Evolutionary conservation across 1,140 invertebrate genomes (phyloP).

Genomic region (Amphibalanus amphitrite): DNA sequence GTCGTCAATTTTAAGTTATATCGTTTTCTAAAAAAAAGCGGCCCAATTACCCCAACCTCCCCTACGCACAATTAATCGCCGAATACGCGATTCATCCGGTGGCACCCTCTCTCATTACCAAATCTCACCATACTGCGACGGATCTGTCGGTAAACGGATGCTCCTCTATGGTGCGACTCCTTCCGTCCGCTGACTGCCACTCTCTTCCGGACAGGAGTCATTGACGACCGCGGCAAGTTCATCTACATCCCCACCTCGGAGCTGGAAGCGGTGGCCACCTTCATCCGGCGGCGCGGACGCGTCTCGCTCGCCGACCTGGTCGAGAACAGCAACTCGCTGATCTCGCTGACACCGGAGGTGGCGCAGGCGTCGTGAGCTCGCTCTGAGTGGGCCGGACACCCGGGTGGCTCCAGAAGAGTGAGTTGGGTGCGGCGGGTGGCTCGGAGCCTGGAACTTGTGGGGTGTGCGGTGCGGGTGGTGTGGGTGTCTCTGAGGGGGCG

Average conservation of each 20-base stretch:
- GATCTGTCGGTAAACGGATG: too few species aligned
- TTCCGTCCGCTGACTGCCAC: neutral
- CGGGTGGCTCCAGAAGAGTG: constrained; percentile 70
- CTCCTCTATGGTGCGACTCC: too few species aligned
- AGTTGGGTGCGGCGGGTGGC: constrained; percentile 49
- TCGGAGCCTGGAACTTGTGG: too few species aligned
- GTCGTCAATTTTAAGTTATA: too few species aligned
- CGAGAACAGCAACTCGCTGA: constrained; percentile 82
- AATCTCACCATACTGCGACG: too few species aligned
- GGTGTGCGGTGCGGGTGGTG: too few species aligned
- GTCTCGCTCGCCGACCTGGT: constrained; percentile 84
- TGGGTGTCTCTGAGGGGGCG: too few species aligned
- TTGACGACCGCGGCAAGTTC: constrained; percentile 98
- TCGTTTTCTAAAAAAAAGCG: too few species aligned
- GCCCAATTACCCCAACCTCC: too few species aligned
- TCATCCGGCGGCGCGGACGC: constrained; percentile 84
- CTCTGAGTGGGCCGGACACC: constrained; percentile 66
- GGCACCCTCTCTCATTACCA: too few species aligned
- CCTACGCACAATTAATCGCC: too few species aligned
- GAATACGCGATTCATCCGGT: too few species aligned
- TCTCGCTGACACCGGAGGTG: constrained; percentile 46
- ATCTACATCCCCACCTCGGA: constrained; percentile 91
- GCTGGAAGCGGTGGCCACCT: constrained; percentile 80
- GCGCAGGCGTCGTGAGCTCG: constrained; percentile 66
- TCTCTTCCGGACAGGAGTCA: constrained; percentile 48